Evolutionary conservation across 2,888 invertebrate genomes (phyloP).

Genomic region (Dicranocentrus wangi): DNA sequence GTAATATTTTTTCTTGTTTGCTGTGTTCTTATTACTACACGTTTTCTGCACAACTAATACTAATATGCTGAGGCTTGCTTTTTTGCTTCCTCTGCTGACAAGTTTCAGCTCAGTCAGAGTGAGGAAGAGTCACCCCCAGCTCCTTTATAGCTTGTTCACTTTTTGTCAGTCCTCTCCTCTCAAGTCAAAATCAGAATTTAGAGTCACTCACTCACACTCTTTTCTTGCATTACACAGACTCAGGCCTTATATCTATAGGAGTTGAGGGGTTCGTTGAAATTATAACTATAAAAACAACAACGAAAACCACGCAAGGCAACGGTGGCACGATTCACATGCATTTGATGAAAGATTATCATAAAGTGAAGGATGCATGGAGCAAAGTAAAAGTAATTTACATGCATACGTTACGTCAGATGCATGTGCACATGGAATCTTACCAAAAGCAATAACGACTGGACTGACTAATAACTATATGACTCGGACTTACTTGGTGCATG

Average conservation of each 20-base stretch:
- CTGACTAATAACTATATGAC: too few species aligned
- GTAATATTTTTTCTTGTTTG: not conserved
- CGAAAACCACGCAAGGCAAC: too few species aligned
- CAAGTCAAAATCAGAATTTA: constrained; percentile 6
- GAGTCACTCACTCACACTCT: not conserved
- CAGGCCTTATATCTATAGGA: too few species aligned
- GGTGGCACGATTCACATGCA: constrained; percentile 3
- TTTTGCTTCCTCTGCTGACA: constrained; percentile 26
- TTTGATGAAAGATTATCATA: not conserved
- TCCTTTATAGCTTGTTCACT: constrained; percentile 38
- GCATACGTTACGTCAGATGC: too few species aligned
- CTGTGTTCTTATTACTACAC: not conserved
- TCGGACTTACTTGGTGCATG: too few species aligned
- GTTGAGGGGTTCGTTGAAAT: too few species aligned
- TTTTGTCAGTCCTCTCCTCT: constrained; percentile 23
- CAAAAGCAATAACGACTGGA: too few species aligned
- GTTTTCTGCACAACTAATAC: constrained; percentile 42
- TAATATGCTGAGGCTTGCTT: constrained; percentile 18
- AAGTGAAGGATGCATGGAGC: too few species aligned
- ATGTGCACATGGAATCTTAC: too few species aligned
- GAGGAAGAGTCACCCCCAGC: constrained; percentile 44
- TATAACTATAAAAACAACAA: too few species aligned
- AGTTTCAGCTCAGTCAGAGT: constrained; percentile 31
- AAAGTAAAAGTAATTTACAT: too few species aligned
- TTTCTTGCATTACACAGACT: too few species aligned